Evolutionary conservation across 2,797 vertebrate genomes (phyloP), one percentile per base, ranked within the genome.

Genomic region (Brotogeris chrysoptera): DNA sequence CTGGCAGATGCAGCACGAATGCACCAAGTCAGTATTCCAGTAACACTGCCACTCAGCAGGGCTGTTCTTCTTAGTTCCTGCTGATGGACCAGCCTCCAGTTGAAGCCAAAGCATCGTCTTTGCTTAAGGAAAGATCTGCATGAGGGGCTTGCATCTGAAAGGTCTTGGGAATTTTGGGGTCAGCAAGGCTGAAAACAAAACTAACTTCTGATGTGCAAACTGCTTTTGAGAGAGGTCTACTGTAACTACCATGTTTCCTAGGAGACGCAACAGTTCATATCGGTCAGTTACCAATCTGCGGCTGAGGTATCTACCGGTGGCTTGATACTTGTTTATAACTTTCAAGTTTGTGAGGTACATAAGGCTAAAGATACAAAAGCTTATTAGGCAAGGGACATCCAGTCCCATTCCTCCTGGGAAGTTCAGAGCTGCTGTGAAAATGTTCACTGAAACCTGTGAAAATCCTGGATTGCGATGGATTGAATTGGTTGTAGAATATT

Each of bases 1-100:
- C 86, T 91, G 94, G 84, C 95, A 96, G 90, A 94, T 90, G 82
- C 53, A 91, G 93, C 60, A 6, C 1, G 1, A 68, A n/a, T 78
- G 66, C 69, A 86, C 83, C 88, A 91, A 88, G 91, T 85, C 77
- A 80, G 90, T 86, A 47, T 86, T 97, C 93, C 78, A 92, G 70
- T 24, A 88, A 93, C 1, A 3, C 41, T 88, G 93, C 60, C 86
- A 88, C 80, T 95, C 80, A 41, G 46, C 2, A 1, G 25, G 77
- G 55, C 77, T 69, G 24, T 66, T 86, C 68, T 41, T n/a, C 0
- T 47, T 64, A 52, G 66, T 47, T 16, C 61, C 47, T 32, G 25
- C 39, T 73, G 64, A 52, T 1, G 3, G 61, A 70, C 34, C 50
- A 64, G 72, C 72, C 34, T 60, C 64, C 28, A 3, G 38, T 53